Conservation (phyloP, 2,797 vertebrate genomes). For the Danionella dracula region DNA sequence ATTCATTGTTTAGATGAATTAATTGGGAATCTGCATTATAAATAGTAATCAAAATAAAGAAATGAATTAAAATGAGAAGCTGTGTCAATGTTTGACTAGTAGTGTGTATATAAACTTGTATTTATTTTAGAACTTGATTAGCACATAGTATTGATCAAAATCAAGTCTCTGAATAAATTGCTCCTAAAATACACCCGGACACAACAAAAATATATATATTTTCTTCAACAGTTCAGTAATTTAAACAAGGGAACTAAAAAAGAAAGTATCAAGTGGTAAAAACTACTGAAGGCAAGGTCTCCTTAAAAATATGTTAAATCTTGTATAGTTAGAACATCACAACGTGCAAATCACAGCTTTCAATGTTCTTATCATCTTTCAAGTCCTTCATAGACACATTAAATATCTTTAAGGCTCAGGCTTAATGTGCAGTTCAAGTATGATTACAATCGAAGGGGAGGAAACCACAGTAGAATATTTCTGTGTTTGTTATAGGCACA, state of each 20-base stretch:
- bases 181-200: not conserved
- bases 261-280: not conserved
- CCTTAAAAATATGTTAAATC: too few relatives aligned
- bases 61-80: too few relatives aligned
- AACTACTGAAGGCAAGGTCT: too few relatives aligned
- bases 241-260: constrained; percentile 20
- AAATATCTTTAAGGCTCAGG: constrained; percentile 59
- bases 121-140: too few relatives aligned
- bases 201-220: not conserved
- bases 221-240: not conserved
- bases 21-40: too few relatives aligned
- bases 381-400: constrained; percentile 44
- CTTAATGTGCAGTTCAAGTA: constrained; percentile 42
- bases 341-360: constrained; percentile 69
- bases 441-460: constrained; percentile 17
- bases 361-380: constrained; percentile 62
- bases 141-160: too few relatives aligned
- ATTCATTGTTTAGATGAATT: too few relatives aligned
- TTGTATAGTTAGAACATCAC: constrained; percentile 29
- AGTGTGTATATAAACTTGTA: too few relatives aligned
- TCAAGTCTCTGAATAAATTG: too few relatives aligned
- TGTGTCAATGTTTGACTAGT: too few relatives aligned
- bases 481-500: not conserved
- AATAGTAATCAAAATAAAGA: too few relatives aligned
- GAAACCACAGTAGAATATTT: not conserved